phyloP scores from a whole-genome alignment of 2,113 vertebrate genomes.

The Corythornis vintsioides region DNA sequence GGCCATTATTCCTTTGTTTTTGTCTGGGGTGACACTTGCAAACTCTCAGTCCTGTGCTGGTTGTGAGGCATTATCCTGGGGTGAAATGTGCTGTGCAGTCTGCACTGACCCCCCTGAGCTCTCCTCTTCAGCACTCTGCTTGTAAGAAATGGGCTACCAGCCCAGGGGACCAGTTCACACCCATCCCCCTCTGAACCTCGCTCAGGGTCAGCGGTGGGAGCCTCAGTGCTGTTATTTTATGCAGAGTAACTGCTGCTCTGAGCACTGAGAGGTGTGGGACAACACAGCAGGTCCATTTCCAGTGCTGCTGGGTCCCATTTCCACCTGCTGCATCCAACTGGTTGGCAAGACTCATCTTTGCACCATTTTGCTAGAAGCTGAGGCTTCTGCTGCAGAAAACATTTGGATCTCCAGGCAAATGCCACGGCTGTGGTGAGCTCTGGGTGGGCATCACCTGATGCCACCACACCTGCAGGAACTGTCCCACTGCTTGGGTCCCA shows the following conservation, averaged over 20 bases:
- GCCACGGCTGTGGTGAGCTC: accelerated
- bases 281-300: background rate
- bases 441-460: background rate
- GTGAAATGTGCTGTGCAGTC: background rate
- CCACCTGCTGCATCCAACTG: background rate
- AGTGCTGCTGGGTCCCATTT: background rate
- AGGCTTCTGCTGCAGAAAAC: background rate
- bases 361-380: background rate
- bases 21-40: background rate
- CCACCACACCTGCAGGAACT: background rate
- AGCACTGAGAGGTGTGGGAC: background rate
- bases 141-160: background rate
- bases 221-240: background rate
- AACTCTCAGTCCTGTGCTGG: background rate
- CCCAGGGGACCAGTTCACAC: background rate
- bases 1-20: background rate
- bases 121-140: background rate
- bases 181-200: background rate
- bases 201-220: background rate
- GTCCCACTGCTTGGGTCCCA: background rate
- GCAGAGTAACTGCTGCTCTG: background rate
- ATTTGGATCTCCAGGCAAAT: accelerated
- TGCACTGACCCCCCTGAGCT: background rate
- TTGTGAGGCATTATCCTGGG: accelerated
- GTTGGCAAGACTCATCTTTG: background rate